phyloP scores from a whole-genome alignment of 2,113 vertebrate species.

The Phoenicopterus ruber region DNA sequence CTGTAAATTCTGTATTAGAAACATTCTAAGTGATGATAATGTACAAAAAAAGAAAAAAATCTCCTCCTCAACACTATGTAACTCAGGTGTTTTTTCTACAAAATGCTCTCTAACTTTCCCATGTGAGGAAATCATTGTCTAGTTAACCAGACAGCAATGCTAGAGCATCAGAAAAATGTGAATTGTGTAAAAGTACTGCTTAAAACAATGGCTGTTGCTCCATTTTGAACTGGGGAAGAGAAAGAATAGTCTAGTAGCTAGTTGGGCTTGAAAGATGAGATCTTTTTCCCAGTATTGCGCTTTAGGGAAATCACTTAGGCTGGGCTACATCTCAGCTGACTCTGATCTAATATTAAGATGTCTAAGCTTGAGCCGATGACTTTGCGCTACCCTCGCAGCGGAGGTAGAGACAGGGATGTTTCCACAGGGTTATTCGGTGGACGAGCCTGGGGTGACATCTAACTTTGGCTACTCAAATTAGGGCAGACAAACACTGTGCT shows the following conservation, averaged over 20 bases:
- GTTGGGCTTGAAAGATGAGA: neutral
- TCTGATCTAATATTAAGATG: neutral
- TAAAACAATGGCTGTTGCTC: neutral
- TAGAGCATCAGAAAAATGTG: neutral
- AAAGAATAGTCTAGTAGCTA: neutral
- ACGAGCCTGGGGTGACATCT: neutral
- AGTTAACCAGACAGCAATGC: neutral
- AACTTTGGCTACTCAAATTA: slow-evolving; percentile 9
- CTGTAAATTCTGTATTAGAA: neutral
- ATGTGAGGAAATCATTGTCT: neutral
- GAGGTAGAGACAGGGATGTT: neutral
- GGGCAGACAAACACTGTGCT: neutral
- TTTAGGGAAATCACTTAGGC: neutral
- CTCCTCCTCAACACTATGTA: neutral
- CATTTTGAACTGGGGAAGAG: neutral
- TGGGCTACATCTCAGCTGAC: neutral
- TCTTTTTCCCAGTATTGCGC: neutral
- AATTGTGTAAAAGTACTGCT: neutral
- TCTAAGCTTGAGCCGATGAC: neutral
- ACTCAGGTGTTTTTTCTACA: fast-evolving
- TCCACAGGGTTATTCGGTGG: neutral
- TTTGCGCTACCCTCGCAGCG: neutral
- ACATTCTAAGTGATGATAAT: neutral
- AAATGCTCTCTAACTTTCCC: neutral
- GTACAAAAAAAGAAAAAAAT: neutral